A percentile compares a stretch with the other conserved stretches of the same genome.
Conservation (phyloP, 92 coral and sea anemone species). For the Zoanthus solanderi region DNA sequence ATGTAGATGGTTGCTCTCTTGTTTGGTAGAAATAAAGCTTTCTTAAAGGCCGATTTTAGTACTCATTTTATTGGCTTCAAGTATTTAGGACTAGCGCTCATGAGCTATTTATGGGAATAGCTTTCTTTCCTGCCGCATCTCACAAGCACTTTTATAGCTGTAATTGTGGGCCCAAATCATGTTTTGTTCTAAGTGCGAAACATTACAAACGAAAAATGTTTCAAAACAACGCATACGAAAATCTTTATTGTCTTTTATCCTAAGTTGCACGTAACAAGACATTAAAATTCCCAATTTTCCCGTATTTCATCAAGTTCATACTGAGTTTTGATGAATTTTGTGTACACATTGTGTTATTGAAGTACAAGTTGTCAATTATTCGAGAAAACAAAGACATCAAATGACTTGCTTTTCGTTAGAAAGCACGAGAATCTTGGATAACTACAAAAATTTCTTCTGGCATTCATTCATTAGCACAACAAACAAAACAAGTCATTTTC, state of each 20-base stretch:
- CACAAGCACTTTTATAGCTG: too few species aligned
- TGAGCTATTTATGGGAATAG: too few species aligned
- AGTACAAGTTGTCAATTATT: neutral
- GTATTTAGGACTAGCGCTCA: too few species aligned
- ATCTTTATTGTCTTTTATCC: slow-evolving; percentile 22
- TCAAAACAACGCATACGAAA: slow-evolving; percentile 34
- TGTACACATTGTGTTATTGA: neutral
- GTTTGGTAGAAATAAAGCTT: too few species aligned
- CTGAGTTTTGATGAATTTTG: neutral
- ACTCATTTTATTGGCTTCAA: too few species aligned
- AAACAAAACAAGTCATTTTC: neutral
- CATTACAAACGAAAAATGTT: slow-evolving; percentile 17
- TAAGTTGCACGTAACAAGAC: slow-evolving; percentile 9
- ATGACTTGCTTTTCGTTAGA: too few species aligned
- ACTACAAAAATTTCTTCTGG: neutral
- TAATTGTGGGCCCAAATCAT: too few species aligned
- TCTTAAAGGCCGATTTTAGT: too few species aligned
- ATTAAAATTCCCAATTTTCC: neutral
- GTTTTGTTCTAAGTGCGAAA: too few species aligned
- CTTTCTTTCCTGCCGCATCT: too few species aligned
- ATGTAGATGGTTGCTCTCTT: too few species aligned
- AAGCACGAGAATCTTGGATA: too few species aligned
- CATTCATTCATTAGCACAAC: neutral
- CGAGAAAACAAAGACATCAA: neutral
- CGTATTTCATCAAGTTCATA: neutral